Evolutionary conservation across 2,113 vertebrate genomes (phyloP), one percentile per base, ranked within the genome.

Genomic region (Trematocara zebra): DNA sequence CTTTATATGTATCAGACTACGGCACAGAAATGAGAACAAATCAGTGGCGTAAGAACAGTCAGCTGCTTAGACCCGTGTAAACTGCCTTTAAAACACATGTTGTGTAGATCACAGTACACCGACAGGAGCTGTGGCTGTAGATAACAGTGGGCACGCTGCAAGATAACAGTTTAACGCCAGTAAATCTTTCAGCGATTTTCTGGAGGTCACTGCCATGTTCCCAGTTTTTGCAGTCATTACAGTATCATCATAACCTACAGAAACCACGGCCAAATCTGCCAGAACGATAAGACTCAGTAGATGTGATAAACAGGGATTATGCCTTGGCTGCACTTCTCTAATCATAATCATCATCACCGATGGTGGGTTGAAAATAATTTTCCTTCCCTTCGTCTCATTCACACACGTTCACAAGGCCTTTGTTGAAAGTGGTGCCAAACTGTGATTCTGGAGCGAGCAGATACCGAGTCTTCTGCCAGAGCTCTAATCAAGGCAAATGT

Each of bases 401-500:
- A 78, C 86, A 81, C 81, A 85, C 47, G 53, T 53, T 81, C 59
- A 8, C 52, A 26, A 64, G 31, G 78, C 80, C 26, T 47, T 52
- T 47, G 78, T 84, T 12, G 8, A 86, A 85, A 86, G 76, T 3
- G 5, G 23, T 12, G 83, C 85, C 87, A 87, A 85, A 80, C 35
- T 26, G 64, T 3, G 74, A 61, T 80, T 81, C 14, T 12, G 78
- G 79, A 59, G 81, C 6, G 14, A 20, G 83, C 47, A 67, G 82
- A 93, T 87, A 81, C 67, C 11, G 31, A 53, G 42, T 53, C 49
- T 47, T 61, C 83, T 87, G 81, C 84, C 90, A 87, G 87, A 8
- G 33, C 82, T 83, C 69, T 92, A 93, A 93, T 93, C 92, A 92
- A 85, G 72, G 54, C 84, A 81, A 89, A 80, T 88, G 78, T 93